Evolutionary conservation across 2,797 vertebrate genomes (phyloP).

Genomic region (Sus cebifrons): DNA sequence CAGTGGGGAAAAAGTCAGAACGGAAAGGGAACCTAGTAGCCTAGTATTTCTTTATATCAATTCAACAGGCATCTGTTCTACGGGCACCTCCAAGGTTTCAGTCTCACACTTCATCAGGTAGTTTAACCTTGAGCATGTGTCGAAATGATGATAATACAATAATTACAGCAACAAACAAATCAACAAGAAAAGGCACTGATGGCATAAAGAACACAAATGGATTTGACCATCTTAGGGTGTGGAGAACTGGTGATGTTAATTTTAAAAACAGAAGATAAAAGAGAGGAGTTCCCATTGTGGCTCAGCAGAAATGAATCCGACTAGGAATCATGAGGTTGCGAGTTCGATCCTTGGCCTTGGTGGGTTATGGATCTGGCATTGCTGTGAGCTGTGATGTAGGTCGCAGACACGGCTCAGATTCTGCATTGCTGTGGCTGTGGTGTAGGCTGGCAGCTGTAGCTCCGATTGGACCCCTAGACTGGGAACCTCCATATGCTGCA

Average conservation of each 20-base stretch:
- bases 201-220: background rate
- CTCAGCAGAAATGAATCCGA: too few relatives aligned
- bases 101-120: background rate
- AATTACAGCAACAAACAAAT: background rate
- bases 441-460: too few relatives aligned
- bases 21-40: rapidly evolving
- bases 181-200: too few relatives aligned
- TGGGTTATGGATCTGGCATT: too few relatives aligned
- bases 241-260: background rate
- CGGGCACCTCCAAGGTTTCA: background rate
- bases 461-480: too few relatives aligned
- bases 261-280: background rate
- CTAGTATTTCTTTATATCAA: background rate
- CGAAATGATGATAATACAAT: background rate
- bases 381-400: too few relatives aligned
- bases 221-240: background rate
- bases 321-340: too few relatives aligned
- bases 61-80: background rate
- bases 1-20: rapidly evolving
- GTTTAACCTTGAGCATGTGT: background rate
- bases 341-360: too few relatives aligned
- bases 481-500: too few relatives aligned
- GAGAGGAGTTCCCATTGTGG: too few relatives aligned
- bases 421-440: too few relatives aligned
- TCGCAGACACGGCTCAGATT: too few relatives aligned